These are phyloP conservation scores for Fistularia tabacaria DNA, from an alignment of 2,797 vertebrate species.

Conservation along the genomic window DNA sequence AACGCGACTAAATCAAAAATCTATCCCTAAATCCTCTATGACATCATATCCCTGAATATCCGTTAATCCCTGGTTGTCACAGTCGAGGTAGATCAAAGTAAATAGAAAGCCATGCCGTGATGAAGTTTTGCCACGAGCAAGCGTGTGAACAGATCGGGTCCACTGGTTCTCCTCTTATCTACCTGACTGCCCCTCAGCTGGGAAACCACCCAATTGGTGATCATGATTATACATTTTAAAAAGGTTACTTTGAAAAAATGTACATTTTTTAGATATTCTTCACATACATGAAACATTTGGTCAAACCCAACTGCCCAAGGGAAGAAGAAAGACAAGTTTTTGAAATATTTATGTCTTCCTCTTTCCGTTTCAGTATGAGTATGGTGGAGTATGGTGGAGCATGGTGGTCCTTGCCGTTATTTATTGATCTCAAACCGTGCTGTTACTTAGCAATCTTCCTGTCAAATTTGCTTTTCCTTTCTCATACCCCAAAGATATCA, in stretches of 20 bases:
- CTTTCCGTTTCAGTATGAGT: too few species aligned
- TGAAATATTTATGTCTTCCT: too few species aligned
- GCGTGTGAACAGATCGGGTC: conserved; percentile 19
- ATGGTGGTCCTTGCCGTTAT: too few species aligned
- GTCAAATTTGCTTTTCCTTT: too few species aligned
- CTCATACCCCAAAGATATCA: too few species aligned
- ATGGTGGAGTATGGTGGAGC: too few species aligned
- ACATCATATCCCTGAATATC: conserved; percentile 44
- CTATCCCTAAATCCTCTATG: conserved; percentile 54
- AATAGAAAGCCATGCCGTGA: conserved; percentile 41
- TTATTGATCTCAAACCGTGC: too few species aligned
- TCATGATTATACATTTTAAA: conserved; percentile 3
- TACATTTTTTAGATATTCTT: too few species aligned
- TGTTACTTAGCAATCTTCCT: too few species aligned
- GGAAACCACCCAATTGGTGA: background rate
- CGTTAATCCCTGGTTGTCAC: conserved; percentile 55
- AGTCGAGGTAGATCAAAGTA: conserved; percentile 56
- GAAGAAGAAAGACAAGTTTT: background rate
- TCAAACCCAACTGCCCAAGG: background rate
- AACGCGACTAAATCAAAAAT: conserved; percentile 51
- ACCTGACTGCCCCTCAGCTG: conserved; percentile 19
- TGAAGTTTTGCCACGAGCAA: conserved; percentile 40
- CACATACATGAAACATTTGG: too few species aligned
- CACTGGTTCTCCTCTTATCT: conserved; percentile 18
- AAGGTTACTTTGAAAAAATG: too few species aligned